Percentiles rank a stretch among this genome's conserved stretches.
Conservation (phyloP, 2,888 invertebrate species). For the Pimpla rufipes region DNA sequence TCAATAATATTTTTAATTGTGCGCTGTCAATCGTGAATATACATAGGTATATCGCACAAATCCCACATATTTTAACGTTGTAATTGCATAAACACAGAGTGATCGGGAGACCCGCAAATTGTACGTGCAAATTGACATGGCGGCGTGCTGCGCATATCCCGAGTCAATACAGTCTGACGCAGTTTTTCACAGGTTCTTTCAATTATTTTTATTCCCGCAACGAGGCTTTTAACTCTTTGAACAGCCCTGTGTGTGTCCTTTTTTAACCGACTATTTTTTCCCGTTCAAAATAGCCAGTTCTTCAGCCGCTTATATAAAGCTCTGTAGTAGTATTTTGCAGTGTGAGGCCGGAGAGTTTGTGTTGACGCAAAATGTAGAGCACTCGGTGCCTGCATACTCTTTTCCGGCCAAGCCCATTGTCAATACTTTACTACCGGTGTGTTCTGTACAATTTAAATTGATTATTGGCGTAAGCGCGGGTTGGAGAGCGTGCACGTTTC, state of each 20-base stretch:
- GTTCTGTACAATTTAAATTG: conserved; percentile 52
- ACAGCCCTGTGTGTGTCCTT: background rate
- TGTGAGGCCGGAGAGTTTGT: conserved; percentile 17
- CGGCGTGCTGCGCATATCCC: background rate
- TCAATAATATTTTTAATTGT: too few species aligned
- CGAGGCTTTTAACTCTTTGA: background rate
- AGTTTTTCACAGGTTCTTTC: background rate
- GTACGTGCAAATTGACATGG: background rate
- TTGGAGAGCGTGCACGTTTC: conserved; percentile 35
- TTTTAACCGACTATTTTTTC: conserved; percentile 3
- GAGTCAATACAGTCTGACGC: background rate
- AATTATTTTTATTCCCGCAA: conserved; percentile 12
- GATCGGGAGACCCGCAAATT: background rate
- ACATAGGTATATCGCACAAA: too few species aligned
- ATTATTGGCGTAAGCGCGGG: conserved; percentile 51
- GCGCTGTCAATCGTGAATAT: too few species aligned
- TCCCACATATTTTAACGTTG: too few species aligned
- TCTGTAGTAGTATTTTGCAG: conserved; percentile 2
- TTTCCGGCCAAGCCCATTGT: conserved; percentile 39
- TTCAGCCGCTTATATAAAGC: background rate
- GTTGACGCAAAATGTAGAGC: conserved; percentile 15
- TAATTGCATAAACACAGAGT: background rate
- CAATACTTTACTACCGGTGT: conserved; percentile 33
- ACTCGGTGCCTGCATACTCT: conserved; percentile 22
- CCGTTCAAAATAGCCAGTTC: conserved; percentile 25